Percentiles rank a stretch among this genome's conserved stretches.
phyloP scores from a whole-genome alignment of 2,797 vertebrate species.

The Pangasius djambal region DNA sequence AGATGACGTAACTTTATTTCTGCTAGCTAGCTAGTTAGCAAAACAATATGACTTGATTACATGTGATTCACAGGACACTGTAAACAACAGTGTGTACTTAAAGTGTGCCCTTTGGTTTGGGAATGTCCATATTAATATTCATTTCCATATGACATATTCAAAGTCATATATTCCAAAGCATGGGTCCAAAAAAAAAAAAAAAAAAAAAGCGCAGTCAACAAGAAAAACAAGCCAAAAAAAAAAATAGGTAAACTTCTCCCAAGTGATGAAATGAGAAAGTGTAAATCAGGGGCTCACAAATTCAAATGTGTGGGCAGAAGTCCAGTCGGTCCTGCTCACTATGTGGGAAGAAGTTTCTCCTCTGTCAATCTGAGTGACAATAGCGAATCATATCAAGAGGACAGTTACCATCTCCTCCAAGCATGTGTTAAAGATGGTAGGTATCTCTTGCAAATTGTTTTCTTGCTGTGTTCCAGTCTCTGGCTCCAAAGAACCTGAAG shows the following conservation, averaged over 20 bases:
- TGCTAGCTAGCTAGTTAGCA: background rate
- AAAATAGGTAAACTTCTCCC: background rate
- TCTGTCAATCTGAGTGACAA: background rate
- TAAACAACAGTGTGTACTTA: background rate
- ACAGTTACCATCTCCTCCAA: background rate
- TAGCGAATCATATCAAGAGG: background rate
- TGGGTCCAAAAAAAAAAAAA: background rate
- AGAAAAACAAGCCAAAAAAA: background rate
- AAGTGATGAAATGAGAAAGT: background rate
- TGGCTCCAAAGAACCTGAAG: background rate
- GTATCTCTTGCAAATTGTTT: background rate
- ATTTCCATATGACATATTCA: background rate
- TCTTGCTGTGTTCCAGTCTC: background rate
- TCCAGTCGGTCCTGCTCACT: background rate
- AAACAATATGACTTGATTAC: background rate
- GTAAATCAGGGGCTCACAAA: background rate
- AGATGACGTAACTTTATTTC: background rate
- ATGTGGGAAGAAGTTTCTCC: background rate
- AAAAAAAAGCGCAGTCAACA: background rate
- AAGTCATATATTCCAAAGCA: background rate
- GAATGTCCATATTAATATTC: background rate
- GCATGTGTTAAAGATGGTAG: background rate
- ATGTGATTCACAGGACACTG: background rate
- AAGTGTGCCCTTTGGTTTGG: background rate
- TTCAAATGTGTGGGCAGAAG: background rate